Base-by-base conservation (phyloP, 2,888 invertebrate genomes). In the Hemicrepidius hirtus region DNA sequence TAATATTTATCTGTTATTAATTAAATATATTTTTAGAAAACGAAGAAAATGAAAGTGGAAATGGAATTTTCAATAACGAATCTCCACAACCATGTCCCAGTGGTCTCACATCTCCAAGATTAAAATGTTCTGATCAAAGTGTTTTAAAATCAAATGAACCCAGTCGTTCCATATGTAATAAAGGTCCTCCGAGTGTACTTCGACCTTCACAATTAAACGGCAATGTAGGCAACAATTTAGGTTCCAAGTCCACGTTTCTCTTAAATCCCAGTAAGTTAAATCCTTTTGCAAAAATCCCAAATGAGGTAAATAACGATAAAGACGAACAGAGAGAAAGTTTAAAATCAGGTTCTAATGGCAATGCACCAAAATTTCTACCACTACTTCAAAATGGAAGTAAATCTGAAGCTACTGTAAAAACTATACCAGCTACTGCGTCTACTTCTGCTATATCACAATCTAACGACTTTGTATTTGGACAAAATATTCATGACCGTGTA, bases 401-500 rank as follows among this genome's bases (percentile, higher is more conserved):
- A 70, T 74, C 77, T 5, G 75, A 68, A 16, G 16, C 28, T 13
- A 68, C 70, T 65, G 68, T 60, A 55, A 65, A 73, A 20, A 75
- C 79, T 3, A 20, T 32, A 37, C 67, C 75, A 16, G 57, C 71
- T 44, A 72, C 80, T 37, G 44, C 66, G 13, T 71, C 75, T 77
- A 80, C 83, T 76, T 83, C 83, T 81, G 82, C 76, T 71, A 63
- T 70, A 18, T 89, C 92, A 1, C 85, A 87, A 69, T 88, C 89
- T 53, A 90, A 90, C 24, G 91, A 92, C 37, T 97, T 97, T 88
- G 94, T 97, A 12, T 97, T 97, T 86, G 97, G 97, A 0, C 95
- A 97, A 85, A 97, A 97, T 86, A 89, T 97, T 59, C 94, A 95
- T 81, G 96, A 95, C 78, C 89, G 97, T 79, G 96, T 96, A 9